Percentiles rank a stretch among this genome's conserved stretches.
These are phyloP conservation scores for Dicyrtoma fusca DNA, from an alignment of 2,888 invertebrate genomes.

Conservation along the genomic window DNA sequence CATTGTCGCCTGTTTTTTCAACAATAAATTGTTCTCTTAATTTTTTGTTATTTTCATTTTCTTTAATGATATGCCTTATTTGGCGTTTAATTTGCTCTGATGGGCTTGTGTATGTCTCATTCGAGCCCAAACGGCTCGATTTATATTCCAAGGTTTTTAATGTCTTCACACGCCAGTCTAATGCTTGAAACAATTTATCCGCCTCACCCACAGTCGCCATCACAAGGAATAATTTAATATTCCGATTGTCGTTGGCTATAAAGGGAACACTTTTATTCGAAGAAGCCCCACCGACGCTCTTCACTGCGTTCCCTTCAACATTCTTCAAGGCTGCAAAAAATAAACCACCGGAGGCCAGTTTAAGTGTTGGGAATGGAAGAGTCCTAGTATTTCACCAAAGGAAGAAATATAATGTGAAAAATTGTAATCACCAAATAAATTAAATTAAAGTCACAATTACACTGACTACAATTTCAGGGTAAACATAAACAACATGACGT, in stretches of 20 bases:
- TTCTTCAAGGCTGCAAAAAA: constrained; percentile 30
- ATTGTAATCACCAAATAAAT: no score
- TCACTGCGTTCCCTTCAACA: constrained; percentile 16
- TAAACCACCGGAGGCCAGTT: constrained; percentile 17
- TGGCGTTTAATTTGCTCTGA: no score
- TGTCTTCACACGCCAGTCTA: constrained; percentile 40
- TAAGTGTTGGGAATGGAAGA: neutral
- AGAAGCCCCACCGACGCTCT: neutral
- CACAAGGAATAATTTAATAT: constrained; percentile 83
- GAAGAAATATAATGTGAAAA: no score
- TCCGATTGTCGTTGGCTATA: constrained; percentile 62
- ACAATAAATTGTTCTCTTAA: no score
- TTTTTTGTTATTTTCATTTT: no score
- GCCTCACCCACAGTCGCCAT: constrained; percentile 65
- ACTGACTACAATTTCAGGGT: no score
- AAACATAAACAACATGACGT: no score
- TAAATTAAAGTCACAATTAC: no score
- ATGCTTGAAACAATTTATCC: constrained; percentile 41
- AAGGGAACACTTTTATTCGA: constrained; percentile 84
- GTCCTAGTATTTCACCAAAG: neutral
- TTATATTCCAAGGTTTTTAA: constrained; percentile 28
- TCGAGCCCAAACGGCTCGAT: no score
- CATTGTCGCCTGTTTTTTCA: no score
- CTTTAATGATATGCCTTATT: no score
- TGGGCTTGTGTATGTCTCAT: no score